These are phyloP conservation scores for Lophius americanus DNA, from an alignment of 2,797 vertebrate species.

Conservation along the genomic window DNA sequence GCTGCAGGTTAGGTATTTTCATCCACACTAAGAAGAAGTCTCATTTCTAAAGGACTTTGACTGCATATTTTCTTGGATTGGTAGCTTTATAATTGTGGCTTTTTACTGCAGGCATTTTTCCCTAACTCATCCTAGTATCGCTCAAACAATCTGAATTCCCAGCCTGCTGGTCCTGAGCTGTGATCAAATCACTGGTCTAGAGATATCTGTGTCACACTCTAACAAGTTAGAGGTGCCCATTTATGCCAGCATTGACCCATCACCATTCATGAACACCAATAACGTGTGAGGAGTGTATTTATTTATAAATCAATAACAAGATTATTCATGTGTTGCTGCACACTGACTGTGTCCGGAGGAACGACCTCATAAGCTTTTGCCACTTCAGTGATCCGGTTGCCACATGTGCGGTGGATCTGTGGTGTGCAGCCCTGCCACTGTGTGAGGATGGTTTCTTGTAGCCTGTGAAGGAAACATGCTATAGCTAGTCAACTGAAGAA, in stretches of 20 bases:
- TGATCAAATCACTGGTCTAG: conserved; percentile 36
- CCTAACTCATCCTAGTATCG: conserved; percentile 18
- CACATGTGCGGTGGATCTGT: conserved; percentile 56
- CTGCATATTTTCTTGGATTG: conserved; percentile 36
- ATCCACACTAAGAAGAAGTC: conserved; percentile 26
- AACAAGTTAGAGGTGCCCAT: conserved; percentile 42
- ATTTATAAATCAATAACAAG: conserved; percentile 74
- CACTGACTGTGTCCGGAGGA: conserved; percentile 63
- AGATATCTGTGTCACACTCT: conserved; percentile 45
- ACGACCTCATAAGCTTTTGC: conserved; percentile 72
- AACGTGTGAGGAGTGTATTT: conserved; percentile 67
- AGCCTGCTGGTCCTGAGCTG: conserved; percentile 12
- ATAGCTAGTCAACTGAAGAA: conserved; percentile 46
- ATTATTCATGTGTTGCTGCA: conserved; percentile 65
- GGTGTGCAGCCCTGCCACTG: conserved; percentile 45
- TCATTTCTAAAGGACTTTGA: conserved; percentile 44
- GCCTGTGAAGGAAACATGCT: conserved; percentile 45
- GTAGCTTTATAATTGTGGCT: not conserved
- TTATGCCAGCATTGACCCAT: conserved; percentile 61
- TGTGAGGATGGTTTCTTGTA: conserved; percentile 54
- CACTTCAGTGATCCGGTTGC: conserved; percentile 68
- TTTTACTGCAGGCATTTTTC: conserved; percentile 31
- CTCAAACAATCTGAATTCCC: conserved; percentile 27
- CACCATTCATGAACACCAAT: conserved; percentile 56
- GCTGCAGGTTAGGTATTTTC: conserved; percentile 53